Base-by-base conservation (phyloP, 2,888 invertebrate species). In the Trachelus iudaicus region DNA sequence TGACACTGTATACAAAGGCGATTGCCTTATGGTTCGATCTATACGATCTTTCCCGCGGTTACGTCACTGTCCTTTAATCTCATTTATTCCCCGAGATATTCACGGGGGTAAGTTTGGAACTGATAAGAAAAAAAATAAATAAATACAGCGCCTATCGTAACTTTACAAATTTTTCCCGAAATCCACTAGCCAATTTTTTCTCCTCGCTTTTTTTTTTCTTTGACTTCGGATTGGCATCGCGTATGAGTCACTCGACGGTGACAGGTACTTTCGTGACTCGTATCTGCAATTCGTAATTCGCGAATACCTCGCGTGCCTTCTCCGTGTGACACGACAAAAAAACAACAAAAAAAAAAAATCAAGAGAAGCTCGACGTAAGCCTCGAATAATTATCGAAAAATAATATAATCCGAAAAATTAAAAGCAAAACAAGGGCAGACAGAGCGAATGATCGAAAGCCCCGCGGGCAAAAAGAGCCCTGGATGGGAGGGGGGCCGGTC, bases 181-280 rank as follows among this genome's bases (percentile, higher is more conserved):
- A 12, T 0, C 1, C 12, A 12, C 35, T 3, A 3, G 12, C 3
- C 35, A 35, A 35, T 3, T 35, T 12, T 35, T 12, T 35, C 0
- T 3, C 3, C 2, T 35, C 35, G 3, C 3, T 35, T 56, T 1
- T 6, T 0, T 0, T 40, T 40, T 1, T 6, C 0, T 0, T 9
- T 6, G 2, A 56, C 56, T 23, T 56, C 9, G 56, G 23, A 56
- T 9, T 23, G 23, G 9, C 56, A 56, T 23, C 23, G 56, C 56
- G 56, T 0, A 23, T 56, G 56, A 56, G 56, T 56, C 56, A 56
- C 56, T 56, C 23, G 23, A 56, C 56, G 23, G 71, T 71, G 71
- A 71, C 34, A 9, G 13, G 12, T 71, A 71, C 34, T 71, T 71
- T 71, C 71, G 71, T 71, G 71, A 31, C 71, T 71, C 12, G 71